Evolutionary conservation across 2,797 vertebrate genomes (phyloP).

Genomic region (Lates japonicus): DNA sequence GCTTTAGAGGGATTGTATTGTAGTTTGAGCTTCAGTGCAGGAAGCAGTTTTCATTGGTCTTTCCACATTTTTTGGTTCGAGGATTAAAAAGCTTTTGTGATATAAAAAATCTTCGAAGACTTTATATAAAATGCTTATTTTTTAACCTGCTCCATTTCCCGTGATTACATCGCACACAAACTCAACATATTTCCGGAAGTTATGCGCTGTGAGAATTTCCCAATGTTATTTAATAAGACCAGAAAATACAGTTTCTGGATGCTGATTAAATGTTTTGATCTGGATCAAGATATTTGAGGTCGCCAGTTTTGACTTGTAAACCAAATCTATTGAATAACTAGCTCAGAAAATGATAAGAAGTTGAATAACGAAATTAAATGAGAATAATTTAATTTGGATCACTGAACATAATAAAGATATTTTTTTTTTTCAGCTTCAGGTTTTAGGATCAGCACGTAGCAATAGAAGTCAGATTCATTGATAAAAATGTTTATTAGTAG

Average conservation of each 20-base stretch:
- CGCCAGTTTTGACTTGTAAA: too few relatives aligned
- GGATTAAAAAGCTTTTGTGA: conserved; percentile 38
- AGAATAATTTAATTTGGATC: too few relatives aligned
- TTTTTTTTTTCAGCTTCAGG: too few relatives aligned
- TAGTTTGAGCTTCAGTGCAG: neutral
- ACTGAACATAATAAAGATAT: too few relatives aligned
- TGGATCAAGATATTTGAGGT: neutral
- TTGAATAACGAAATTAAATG: too few relatives aligned
- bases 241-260: neutral
- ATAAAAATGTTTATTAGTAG: too few relatives aligned
- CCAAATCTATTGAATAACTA: too few relatives aligned
- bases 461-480: too few relatives aligned
- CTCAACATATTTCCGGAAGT: neutral
- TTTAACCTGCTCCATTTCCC: conserved; percentile 35
- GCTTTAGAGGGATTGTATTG: conserved; percentile 10
- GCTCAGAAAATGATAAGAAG: too few relatives aligned
- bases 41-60: neutral
- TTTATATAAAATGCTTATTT: conserved; percentile 23
- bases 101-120: neutral
- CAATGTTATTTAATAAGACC: neutral
- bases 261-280: neutral
- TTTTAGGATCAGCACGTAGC: too few relatives aligned
- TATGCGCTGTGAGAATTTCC: neutral
- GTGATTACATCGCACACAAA: neutral
- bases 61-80: conserved; percentile 10